Conservation (phyloP, 1,140 invertebrate species). For the Physella acuta region DNA sequence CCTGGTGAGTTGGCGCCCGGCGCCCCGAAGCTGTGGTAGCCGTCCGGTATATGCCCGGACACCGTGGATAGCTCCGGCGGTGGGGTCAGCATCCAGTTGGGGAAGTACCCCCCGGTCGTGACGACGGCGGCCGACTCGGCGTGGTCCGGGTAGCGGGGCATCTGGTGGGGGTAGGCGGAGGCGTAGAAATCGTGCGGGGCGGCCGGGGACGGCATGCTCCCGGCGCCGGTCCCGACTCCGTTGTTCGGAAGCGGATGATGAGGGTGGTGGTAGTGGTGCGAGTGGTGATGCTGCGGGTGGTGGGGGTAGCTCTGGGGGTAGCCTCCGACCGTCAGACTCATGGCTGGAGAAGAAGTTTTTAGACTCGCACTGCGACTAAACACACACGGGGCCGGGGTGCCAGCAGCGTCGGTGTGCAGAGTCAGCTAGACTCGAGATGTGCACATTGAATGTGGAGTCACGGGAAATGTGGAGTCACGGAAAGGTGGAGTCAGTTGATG, state of each 20-base stretch:
- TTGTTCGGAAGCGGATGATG: conserved; percentile 19
- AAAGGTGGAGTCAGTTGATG: no score
- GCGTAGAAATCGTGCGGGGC: conserved; percentile 30
- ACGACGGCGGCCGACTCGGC: conserved; percentile 26
- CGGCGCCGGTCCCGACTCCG: neutral
- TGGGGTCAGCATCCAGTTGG: conserved; percentile 36
- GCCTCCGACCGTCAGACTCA: conserved; percentile 40
- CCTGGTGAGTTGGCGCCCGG: conserved; percentile 27
- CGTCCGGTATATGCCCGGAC: conserved; percentile 22
- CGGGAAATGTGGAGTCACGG: no score
- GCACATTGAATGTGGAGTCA: no score
- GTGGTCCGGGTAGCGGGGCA: conserved; percentile 31
- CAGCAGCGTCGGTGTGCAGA: no score
- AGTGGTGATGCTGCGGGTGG: conserved; percentile 33
- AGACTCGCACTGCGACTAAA: no score
- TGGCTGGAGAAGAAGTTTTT: no score
- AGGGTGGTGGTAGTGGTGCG: conserved; percentile 27
- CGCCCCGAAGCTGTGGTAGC: conserved; percentile 21
- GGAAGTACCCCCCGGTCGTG: conserved; percentile 30
- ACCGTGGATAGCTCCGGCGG: conserved; percentile 14
- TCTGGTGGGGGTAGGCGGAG: conserved; percentile 16
- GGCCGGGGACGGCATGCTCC: conserved; percentile 15
- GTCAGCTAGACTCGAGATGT: no score
- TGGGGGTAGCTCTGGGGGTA: conserved; percentile 39
- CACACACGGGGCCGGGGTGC: no score